These are phyloP conservation scores for Scaptomyza reducta DNA, from an alignment of 2,888 invertebrate species.

Conservation along the genomic window DNA sequence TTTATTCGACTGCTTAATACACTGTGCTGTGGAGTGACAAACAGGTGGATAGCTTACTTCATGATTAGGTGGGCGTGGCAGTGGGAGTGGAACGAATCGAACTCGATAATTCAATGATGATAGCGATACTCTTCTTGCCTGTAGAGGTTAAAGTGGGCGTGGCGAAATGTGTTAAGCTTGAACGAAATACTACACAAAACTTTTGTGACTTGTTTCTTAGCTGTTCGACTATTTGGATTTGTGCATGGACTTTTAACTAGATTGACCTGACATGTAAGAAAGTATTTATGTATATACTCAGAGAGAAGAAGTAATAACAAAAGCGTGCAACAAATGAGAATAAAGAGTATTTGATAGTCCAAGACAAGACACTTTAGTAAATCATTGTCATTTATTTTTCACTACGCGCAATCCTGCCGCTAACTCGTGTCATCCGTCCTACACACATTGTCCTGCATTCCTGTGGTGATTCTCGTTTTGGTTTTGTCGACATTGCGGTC, in stretches of 20 bases:
- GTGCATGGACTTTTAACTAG: too few relatives aligned
- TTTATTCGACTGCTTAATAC: not conserved
- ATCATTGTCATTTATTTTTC: constrained; percentile 12
- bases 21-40: not conserved
- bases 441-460: constrained; percentile 11
- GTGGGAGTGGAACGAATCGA: too few relatives aligned
- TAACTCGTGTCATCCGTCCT: not conserved
- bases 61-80: not conserved
- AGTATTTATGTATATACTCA: too few relatives aligned
- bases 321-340: not conserved
- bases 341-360: not conserved
- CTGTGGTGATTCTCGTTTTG: constrained; percentile 24
- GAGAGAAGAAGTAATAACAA: too few relatives aligned
- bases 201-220: too few relatives aligned
- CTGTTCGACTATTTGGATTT: too few relatives aligned
- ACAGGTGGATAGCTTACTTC: not conserved
- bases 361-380: not conserved
- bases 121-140: not conserved
- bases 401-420: constrained; percentile 1
- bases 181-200: too few relatives aligned
- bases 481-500: constrained; percentile 46
- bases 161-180: too few relatives aligned
- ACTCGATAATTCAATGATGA: not conserved
- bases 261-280: too few relatives aligned
- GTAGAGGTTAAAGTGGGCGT: too few relatives aligned